These are phyloP conservation scores for Cephus sareptanus DNA, from an alignment of 2,888 invertebrate species.

Conservation along the genomic window DNA sequence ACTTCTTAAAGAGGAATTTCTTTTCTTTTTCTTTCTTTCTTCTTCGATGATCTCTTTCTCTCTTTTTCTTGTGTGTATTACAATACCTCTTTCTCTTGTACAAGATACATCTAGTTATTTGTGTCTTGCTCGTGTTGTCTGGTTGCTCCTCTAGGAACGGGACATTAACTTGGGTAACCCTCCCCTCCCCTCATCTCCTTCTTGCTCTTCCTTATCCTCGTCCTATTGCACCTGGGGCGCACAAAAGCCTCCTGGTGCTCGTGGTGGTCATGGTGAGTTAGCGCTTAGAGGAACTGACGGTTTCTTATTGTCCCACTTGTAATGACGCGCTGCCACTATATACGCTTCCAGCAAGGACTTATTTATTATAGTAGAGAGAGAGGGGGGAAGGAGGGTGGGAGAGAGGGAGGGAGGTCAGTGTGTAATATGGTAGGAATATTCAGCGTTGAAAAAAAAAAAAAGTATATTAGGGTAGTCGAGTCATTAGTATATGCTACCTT, in stretches of 20 bases:
- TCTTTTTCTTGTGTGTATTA: too few species aligned
- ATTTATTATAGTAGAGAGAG: neutral
- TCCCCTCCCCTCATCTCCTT: neutral
- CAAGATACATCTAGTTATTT: too few species aligned
- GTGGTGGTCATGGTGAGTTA: conserved; percentile 3
- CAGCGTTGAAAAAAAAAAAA: too few species aligned
- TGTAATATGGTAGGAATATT: too few species aligned
- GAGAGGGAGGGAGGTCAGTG: too few species aligned
- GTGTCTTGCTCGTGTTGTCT: too few species aligned
- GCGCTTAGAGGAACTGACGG: neutral
- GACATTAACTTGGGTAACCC: too few species aligned
- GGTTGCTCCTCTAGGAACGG: too few species aligned
- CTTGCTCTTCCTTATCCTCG: too few species aligned
- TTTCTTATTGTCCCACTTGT: conserved; percentile 4
- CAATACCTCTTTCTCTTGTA: too few species aligned
- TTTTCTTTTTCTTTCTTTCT: neutral
- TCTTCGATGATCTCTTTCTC: neutral
- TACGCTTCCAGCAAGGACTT: neutral
- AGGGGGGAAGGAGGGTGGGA: fast-evolving
- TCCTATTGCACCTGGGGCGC: neutral
- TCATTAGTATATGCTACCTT: too few species aligned
- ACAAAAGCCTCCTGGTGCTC: conserved; percentile 4
- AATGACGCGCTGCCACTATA: conserved; percentile 1
- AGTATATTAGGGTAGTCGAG: too few species aligned
- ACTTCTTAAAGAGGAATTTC: neutral